Base-by-base conservation (phyloP, 2,888 invertebrate species). In the Eledona agricola region DNA sequence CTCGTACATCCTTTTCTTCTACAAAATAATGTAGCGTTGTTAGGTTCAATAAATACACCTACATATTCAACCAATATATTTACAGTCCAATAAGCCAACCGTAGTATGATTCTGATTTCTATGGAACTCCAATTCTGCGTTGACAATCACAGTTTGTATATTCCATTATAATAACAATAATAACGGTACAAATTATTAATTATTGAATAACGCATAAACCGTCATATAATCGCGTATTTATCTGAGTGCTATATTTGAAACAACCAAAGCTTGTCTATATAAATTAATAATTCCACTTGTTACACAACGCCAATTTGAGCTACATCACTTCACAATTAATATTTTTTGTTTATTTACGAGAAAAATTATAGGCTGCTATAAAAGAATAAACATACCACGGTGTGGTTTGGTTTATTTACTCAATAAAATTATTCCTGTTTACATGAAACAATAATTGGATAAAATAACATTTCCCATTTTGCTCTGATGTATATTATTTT, bases 121-220 rank as follows among this genome's bases (percentile, higher is more conserved):
- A 38, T 38, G 17, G 26, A 40, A 22, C 22, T 12, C 20, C 42
- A 12, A 42, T 19, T 16, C 46, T 17, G 26, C 16, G 19, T 26
- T 25, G 46, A 25, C 26, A 46, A 46, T 45, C 45, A 26, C 23
- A 46, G 46, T 26, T 51, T 22, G 28, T 31, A 34, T 42, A 34
- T 51, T 51, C 35, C 42, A 51, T 51, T 51, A 43, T 29, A 42
- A 43, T 35, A 42, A 51, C 51, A 43, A 43, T 42, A 20, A 43
- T 43, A 51, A 42, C 43, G 25, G 42, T 34, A 25, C 51, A 32
- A 42, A 51, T 51, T 51, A 51, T 51, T 42, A 42, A 42, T 42
- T 42, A 42, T 31, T 42, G 38, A 42, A 42, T 42, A 40, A 42
- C 34, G 17, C 17, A 42, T 42, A 34, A 46, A 26, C 34, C 34